Base-by-base conservation (phyloP, 2,113 vertebrate genomes). In the Hydrolagus affinis region DNA sequence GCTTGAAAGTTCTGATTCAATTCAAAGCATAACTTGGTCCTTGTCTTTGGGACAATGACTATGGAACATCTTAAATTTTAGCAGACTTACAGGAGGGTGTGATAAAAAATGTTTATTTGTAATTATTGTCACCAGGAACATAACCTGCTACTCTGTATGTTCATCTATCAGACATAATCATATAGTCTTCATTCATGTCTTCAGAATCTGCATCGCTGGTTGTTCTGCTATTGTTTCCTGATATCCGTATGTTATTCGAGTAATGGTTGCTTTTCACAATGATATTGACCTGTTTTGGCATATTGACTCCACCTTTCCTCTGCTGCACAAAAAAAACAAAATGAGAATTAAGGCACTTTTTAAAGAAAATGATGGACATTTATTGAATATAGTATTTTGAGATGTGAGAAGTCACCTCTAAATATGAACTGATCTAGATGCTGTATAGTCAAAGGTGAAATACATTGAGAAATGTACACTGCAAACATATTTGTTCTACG, bases 271-370 rank as follows among this genome's bases (percentile, higher is more conserved):
- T 32, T 32, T 68, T 64, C 62, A 83, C 23, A 12, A 83, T 66
- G 10, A 83, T 56, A 32, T 83, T 83, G 60, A 83, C 66, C 28
- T 83, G 78, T 60, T 68, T 83, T 68, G 78, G 78, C 19, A 66
- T 17, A 12, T 68, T 25, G 23, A 83, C 28, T 83, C 25, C 21
- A 11, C 3, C 28, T 9, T 32, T 66, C 25, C 62, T 66, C 78
- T 30, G 25, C 60, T 66, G 62, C 25, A 83, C 30, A 83, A 68
- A n/a, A 64, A 28, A 28, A 71, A 21, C 1, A 71, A 71, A 71
- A 71, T 71, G 70, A 71, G 25, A 71, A 23, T 6, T 70, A n/a
- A 19, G 19, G 19, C 14, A n/a, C 23, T 19, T n/a, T n/a, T 70
- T n/a, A 72, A 72, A 28, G 4, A 14, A 28, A 72, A 1, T n/a